A percentile compares a stretch with the other conserved stretches of the same genome.
Conservation (phyloP, 2,888 invertebrate species). For the Nemapogon koenigi region DNA sequence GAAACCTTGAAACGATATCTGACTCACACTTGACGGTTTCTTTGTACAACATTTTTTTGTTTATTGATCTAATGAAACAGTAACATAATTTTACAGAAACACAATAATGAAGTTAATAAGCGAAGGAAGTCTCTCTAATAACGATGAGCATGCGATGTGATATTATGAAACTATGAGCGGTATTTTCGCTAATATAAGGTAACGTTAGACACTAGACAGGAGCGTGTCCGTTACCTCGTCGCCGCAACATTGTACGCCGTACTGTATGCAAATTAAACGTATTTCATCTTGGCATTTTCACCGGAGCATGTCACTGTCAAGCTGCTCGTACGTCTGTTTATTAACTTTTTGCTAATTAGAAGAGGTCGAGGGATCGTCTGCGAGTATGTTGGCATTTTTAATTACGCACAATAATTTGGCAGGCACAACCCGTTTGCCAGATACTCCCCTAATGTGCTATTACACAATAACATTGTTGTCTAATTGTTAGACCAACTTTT, state of each 20-base stretch:
- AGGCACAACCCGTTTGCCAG: constrained; percentile 25
- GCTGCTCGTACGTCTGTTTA: constrained; percentile 51
- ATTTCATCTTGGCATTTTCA: constrained; percentile 62
- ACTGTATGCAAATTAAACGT: constrained; percentile 53
- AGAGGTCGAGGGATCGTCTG: constrained; percentile 47
- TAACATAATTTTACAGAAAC: too few species aligned
- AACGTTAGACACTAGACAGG: too few species aligned
- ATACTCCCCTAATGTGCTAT: constrained; percentile 5
- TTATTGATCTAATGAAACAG: too few species aligned
- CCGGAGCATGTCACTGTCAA: constrained; percentile 59
- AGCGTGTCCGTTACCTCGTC: constrained; percentile 4
- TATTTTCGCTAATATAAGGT: constrained; percentile 5
- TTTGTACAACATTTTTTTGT: too few species aligned
- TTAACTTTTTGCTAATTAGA: constrained; percentile 65
- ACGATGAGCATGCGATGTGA: too few species aligned
- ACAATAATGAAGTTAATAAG: too few species aligned
- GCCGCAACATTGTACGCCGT: constrained; percentile 8
- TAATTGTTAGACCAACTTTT: constrained; percentile 8
- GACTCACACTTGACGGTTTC: too few species aligned
- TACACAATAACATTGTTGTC: constrained; percentile 9
- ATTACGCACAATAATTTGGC: constrained; percentile 51
- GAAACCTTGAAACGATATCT: too few species aligned
- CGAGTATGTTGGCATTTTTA: constrained; percentile 61
- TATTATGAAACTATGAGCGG: constrained; percentile 3
- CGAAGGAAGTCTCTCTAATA: too few species aligned